Base-by-base conservation (phyloP, 1,140 invertebrate genomes). In the Brachystomella parvula region DNA sequence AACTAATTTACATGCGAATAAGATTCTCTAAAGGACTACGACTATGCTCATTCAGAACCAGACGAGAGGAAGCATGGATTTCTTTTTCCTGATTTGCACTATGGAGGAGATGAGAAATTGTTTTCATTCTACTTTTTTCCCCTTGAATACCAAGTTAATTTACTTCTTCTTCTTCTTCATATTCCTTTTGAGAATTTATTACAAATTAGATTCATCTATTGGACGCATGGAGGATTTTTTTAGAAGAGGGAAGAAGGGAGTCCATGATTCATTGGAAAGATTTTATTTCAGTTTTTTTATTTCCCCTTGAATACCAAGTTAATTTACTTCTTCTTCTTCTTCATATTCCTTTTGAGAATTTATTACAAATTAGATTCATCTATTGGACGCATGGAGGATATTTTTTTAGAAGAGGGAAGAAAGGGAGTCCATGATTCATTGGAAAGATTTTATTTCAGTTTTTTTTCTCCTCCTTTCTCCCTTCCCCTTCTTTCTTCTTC, bases 351-450 rank as follows among this genome's bases (percentile, higher is more conserved):
- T 53, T 15, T 53, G 3, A 53, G 49, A 53, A 53, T 53, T 53
- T 53, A 53, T 53, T 53, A 53, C 49, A 53, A 53, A 53, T 53
- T 53, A 53, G 49, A 53, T 53, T 53, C 49, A 53, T 53, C 49
- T 24, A 53, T 39, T 39, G 35, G 35, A 39, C n/a, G n/a, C n/a
- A n/a, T 15, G 49, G 49, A 53, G 9, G 24, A 17, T 15, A 17
- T 6, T 53, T 53, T 53, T 53, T 53, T 53, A 53, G 49, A 53
- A 39, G 35, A 39, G 19, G 19, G 19, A 39, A 6, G 6, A 19
- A 39, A 39, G 35, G 6, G 35, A 39, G 35, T 9, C 35, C 24
- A 26, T 53, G 49, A 53, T 53, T 53, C 49, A 53, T 53, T 12
- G 49, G 24, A 26, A 53, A 26, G 49, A 24, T n/a, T n/a, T n/a